Base-by-base conservation (phyloP, 2,797 vertebrate species). In the Orestias chungarensis region DNA sequence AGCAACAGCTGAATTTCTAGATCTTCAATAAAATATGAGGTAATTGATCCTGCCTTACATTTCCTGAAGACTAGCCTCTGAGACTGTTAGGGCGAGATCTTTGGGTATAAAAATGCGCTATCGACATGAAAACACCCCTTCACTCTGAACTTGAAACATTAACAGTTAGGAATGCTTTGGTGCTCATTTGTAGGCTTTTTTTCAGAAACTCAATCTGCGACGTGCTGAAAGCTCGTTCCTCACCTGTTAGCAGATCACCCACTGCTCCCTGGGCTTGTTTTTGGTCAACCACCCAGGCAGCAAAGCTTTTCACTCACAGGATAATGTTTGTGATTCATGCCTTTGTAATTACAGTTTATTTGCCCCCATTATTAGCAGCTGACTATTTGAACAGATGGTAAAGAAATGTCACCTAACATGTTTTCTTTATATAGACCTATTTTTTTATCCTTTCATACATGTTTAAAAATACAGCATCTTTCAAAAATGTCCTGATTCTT, bases 11-110 rank as follows among this genome's bases (percentile, higher is more conserved):
- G 89, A 75, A 87, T 79, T 78, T 68, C 87, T 88, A 89, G 87
- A 91, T 88, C 82, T 54, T 76, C 88, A 87, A 93, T 94, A 92
- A 91, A 92, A 93, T 91, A 83, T 87, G 85, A 94, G 84, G 88
- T 89, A 90, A 90, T 93, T 89, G 88, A 77, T 86, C 76, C 75
- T 14, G 74, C 82, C 84, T 84, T 91, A 89, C 79, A 91, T 89
- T 89, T 92, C 85, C 88, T 57, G 78, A 87, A 84, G 85, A 82
- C 74, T 84, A 80, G 76, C 83, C 76, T 62, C 80, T 91, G 83
- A 86, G 70, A 25, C 83, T 91, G 88, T 90, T 91, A 89, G 90
- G 88, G 88, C 81, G 84, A 84, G 83, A 84, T 89, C 87, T 82
- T 55, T 80, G 86, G 62, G 89, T 82, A 57, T 81, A 66, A 76